These are phyloP conservation scores for Menidia beryllina DNA, from an alignment of 2,113 vertebrate genomes.

Conservation along the genomic window DNA sequence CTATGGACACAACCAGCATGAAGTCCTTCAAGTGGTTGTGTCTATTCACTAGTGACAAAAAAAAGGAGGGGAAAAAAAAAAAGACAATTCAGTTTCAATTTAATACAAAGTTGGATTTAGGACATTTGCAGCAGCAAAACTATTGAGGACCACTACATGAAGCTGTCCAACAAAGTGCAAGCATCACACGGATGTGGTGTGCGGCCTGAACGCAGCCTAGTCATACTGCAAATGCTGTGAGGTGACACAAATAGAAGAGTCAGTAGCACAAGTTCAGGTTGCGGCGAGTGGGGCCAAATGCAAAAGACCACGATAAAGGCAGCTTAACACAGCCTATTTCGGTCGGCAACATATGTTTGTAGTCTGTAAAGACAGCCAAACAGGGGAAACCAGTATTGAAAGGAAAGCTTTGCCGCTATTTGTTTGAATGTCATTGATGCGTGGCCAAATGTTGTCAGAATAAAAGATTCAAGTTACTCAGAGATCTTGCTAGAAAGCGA, in stretches of 20 bases:
- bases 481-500: conserved; percentile 19
- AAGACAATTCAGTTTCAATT: neutral
- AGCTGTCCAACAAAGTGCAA: neutral
- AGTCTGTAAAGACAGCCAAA: conserved; percentile 28
- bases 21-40: conserved; percentile 91
- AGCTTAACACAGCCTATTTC: conserved; percentile 65
- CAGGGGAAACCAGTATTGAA: neutral
- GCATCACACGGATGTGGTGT: conserved; percentile 30
- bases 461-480: conserved; percentile 1
- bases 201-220: conserved; percentile 6
- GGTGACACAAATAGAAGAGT: conserved; percentile 51
- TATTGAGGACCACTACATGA: neutral
- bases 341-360: conserved; percentile 24
- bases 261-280: conserved; percentile 43
- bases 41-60: conserved; percentile 90
- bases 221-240: conserved; percentile 27
- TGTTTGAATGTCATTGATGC: neutral
- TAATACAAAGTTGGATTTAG: too few species aligned
- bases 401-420: neutral
- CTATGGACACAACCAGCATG: conserved; percentile 90
- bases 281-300: conserved; percentile 25
- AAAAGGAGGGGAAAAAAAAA: neutral
- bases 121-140: neutral
- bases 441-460: neutral
- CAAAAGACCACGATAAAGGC: conserved; percentile 49